Conservation (phyloP, 2,888 invertebrate species). For the Dioctria linearis region DNA sequence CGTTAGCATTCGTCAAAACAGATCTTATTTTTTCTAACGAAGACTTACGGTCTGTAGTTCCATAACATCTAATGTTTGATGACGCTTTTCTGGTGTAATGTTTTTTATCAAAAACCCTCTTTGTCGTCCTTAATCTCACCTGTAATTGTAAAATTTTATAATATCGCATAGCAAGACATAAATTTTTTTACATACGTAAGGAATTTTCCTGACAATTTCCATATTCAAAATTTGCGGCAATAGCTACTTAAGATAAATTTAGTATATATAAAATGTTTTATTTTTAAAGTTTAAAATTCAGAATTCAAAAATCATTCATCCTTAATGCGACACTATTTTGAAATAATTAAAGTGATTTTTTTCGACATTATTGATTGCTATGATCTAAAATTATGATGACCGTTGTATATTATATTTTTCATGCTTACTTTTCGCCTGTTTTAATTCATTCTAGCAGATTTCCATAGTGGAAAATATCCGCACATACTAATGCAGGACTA, state of each 20-base stretch:
- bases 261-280: not conserved
- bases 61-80: not conserved
- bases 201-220: slow-evolving; percentile 18
- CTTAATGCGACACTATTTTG: not conserved
- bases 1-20: not conserved
- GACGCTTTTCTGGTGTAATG: not conserved
- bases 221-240: slow-evolving; percentile 4
- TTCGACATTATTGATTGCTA: not conserved
- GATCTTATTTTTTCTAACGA: not conserved
- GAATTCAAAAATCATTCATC: not conserved
- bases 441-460: too few species aligned
- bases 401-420: too few species aligned
- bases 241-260: not conserved
- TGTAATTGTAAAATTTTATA: not conserved
- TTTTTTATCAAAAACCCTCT: not conserved
- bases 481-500: too few species aligned
- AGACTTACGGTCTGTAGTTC: not conserved
- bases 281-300: not conserved
- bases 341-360: not conserved
- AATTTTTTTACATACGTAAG: slow-evolving; percentile 9
- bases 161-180: not conserved
- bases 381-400: not conserved
- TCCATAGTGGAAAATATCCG: too few species aligned
- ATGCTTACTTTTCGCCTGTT: too few species aligned
- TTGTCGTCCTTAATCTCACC: not conserved